Base-by-base conservation (phyloP, 1,140 invertebrate species). In the Drusus annulatus region DNA sequence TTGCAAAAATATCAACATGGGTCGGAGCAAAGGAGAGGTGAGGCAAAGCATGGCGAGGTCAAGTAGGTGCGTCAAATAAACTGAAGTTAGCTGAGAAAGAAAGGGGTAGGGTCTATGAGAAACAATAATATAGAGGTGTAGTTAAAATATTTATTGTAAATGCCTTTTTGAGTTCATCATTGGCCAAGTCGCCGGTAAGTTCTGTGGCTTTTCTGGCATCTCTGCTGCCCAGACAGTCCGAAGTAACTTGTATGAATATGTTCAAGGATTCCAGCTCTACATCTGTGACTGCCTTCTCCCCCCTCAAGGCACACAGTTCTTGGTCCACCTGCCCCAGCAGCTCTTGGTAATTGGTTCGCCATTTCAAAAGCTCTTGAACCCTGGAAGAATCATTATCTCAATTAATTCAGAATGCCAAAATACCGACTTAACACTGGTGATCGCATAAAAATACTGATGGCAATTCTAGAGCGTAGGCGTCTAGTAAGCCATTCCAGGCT, bases 201-300 rank as follows among this genome's bases (percentile, higher is more conserved):
- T 97, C 96, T n/a, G 93, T 92, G 19, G 92, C 92, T 78, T 93
- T 90, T 65, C 96, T 92, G 56, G 93, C 93, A 85, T 97, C 96
- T 81, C 96, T 91, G 85, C 94, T 93, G 0, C 93, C 94, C 51
- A 97, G 91, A 85, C 95, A 96, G 87, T 97, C 94, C 63, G 93
- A 93, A 31, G 93, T 92, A 5, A 97, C 92, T 75, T 94, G 92
- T n/a, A 96, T 87, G 13, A 94, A 94, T 63, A 93, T 90, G 78
- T 93, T 93, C 36, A 96, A 89, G 65, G 90, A 90, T 85, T 97
- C 95, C 28, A 97, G 86, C 78, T 95, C 92, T 56, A 92, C 90
- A 86, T 97, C 96, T 0, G 95, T 94, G n/a, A 93, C 90, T 36
- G 91, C 90, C 87, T 96, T 97, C 84, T 96, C 95, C 58, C 94